Evolutionary conservation across 2,797 vertebrate species (phyloP), one percentile per base, ranked within the genome.

Genomic region (Alectoris magna): DNA sequence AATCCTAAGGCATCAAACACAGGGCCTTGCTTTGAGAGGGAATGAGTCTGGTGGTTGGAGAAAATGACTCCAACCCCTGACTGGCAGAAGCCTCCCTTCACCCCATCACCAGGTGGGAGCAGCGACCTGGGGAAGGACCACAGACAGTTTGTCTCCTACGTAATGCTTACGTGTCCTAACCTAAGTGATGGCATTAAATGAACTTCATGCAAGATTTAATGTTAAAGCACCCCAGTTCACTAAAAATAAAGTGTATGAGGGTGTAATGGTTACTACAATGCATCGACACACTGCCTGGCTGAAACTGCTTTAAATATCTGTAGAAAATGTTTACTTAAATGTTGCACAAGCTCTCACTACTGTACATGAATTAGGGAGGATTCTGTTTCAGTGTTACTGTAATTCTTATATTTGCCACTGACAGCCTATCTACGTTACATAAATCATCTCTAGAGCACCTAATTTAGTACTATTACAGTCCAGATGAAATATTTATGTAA

Each of bases 401-500:
- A 94, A 90, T 88, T 84, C 80, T 93, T 53, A 0, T 88, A 39
- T 77, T 96, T 92, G 93, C 90, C 67, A 84, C 82, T 92, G 90
- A 86, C 92, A 94, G 88, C 78, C 87, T 67, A 77, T 90, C 91
- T 92, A 53, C 75, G 34, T 85, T 84, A 85, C 70, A 91, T 86
- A 93, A 94, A 96, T 87, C 86, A 95, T 93, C 91, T 95, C 82
- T 53, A 84, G 93, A 94, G 91, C 91, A 89, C 81, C 85, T 94
- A 95, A 94, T 95, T 96, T 94, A 93, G 80, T 93, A 88, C 87
- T 83, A 69, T 96, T 95, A 94, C 83, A 90, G 92, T 92, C 90
- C 94, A 95, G 86, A 95, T 94, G 93, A 96, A 96, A 95, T 94
- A 90, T 94, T 94, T 96, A 89, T 93, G 91, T 93, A 87, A 93